Percentiles rank a stretch among this genome's conserved stretches.
These are phyloP conservation scores for Danio jaintianensis DNA, from an alignment of 2,797 vertebrate genomes.

Conservation along the genomic window DNA sequence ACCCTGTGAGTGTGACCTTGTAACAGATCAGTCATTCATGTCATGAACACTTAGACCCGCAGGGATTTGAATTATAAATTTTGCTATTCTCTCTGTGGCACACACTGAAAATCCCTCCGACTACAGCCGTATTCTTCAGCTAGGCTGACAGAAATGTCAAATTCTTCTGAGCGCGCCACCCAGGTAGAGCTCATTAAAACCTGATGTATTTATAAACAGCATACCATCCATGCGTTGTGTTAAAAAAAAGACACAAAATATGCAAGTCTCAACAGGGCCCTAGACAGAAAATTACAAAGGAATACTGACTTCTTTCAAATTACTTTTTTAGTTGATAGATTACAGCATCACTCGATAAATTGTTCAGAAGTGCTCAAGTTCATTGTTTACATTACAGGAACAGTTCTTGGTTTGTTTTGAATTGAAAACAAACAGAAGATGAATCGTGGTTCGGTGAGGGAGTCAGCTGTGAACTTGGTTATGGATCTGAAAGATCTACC, in stretches of 20 bases:
- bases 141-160: constrained; percentile 53
- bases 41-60: constrained; percentile 64
- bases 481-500: neutral
- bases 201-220: constrained; percentile 35
- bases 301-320: neutral
- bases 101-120: constrained; percentile 31
- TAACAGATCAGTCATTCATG: constrained; percentile 57
- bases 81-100: constrained; percentile 34
- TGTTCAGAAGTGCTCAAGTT: constrained; percentile 12
- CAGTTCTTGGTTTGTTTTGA: neutral
- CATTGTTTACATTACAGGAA: neutral
- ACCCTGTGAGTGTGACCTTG: constrained; percentile 66
- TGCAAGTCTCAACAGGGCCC: neutral
- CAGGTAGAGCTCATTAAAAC: constrained; percentile 40
- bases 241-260: constrained; percentile 18
- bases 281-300: neutral
- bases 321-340: neutral
- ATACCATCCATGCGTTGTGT: neutral
- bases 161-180: constrained; percentile 22
- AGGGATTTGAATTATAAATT: constrained; percentile 57
- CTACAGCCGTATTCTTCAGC: constrained; percentile 24
- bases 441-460: neutral
- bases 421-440: constrained; percentile 4
- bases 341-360: neutral
- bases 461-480: neutral